Conservation (phyloP, 2,888 invertebrate genomes). For the Watsonalla binaria region DNA sequence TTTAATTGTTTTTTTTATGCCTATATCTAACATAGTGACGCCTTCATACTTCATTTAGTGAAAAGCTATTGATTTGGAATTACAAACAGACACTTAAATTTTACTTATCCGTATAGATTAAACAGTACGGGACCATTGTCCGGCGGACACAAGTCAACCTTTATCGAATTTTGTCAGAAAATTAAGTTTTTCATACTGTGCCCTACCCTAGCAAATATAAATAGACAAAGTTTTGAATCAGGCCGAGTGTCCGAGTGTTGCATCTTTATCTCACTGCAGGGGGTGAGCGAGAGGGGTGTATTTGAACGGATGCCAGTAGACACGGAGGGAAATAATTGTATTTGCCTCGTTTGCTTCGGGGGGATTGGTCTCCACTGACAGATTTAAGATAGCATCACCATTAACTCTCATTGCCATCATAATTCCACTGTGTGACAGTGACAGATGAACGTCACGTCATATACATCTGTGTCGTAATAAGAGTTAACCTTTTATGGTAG, state of each 20-base stretch:
- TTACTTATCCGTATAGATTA: too few species aligned
- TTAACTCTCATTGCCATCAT: too few species aligned
- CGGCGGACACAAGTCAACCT: neutral
- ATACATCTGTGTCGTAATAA: too few species aligned
- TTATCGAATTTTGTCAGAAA: neutral
- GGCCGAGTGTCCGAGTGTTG: neutral
- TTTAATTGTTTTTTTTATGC: too few species aligned
- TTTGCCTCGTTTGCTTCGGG: neutral
- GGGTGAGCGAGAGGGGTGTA: neutral
- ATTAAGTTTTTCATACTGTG: neutral
- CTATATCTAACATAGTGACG: too few species aligned
- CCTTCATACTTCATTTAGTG: too few species aligned
- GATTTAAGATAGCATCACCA: too few species aligned
- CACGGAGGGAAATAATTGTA: constrained; percentile 1
- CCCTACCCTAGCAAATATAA: neutral
- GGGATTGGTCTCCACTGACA: neutral
- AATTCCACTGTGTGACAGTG: too few species aligned
- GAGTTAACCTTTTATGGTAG: too few species aligned
- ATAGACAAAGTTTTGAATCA: constrained; percentile 1
- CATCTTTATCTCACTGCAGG: neutral
- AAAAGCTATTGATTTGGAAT: too few species aligned
- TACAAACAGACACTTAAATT: too few species aligned
- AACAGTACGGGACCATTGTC: neutral
- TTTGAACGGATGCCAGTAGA: constrained; percentile 1
- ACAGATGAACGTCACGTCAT: too few species aligned